Evolutionary conservation across 2,113 vertebrate genomes (phyloP).

Genomic region (Lamprotornis superbus): DNA sequence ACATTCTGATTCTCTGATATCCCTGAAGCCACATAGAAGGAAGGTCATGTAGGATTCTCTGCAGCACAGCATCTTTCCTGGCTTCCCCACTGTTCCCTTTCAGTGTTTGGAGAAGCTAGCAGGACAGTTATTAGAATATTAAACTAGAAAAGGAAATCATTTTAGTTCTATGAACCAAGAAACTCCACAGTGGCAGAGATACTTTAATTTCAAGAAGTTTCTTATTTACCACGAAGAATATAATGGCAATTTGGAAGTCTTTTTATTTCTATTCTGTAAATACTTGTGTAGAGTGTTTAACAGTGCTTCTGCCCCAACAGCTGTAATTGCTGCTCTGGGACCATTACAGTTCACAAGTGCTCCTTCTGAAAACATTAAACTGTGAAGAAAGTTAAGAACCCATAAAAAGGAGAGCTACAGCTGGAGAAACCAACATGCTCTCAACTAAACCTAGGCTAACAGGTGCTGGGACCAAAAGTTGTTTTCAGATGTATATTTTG

Average conservation of each 20-base stretch:
- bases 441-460: neutral
- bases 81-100: neutral
- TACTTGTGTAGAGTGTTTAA: neutral
- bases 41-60: neutral
- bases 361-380: neutral
- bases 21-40: neutral
- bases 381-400: neutral
- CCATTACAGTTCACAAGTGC: neutral
- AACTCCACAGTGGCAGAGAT: rapidly evolving
- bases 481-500: neutral
- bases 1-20: neutral
- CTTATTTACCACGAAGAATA: neutral
- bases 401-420: neutral
- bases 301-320: neutral
- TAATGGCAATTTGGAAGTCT: neutral
- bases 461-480: neutral
- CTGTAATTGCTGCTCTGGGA: neutral
- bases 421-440: neutral
- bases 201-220: neutral
- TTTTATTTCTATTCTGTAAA: neutral
- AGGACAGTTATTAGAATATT: neutral
- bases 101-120: neutral
- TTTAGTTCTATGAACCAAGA: neutral
- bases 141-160: neutral
- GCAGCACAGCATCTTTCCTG: neutral